Conservation (phyloP, 2,888 invertebrate genomes). For the Sminthurinus aureus region DNA sequence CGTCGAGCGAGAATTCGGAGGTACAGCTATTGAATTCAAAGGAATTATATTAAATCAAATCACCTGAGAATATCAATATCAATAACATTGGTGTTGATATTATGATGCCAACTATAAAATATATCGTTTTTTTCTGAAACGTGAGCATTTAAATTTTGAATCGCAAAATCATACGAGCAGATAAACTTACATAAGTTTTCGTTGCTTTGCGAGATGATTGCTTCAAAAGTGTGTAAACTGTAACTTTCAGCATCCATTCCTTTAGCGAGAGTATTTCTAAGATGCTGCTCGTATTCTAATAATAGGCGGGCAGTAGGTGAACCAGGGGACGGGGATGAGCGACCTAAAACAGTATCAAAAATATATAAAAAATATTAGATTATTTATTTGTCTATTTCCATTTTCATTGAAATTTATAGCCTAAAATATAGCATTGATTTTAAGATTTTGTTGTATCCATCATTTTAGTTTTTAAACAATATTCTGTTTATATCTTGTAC, state of each 20-base stretch:
- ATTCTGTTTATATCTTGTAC: constrained; percentile 28
- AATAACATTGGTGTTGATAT: too few relatives aligned
- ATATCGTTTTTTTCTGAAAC: neutral
- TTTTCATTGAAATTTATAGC: constrained; percentile 14
- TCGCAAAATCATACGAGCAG: too few relatives aligned
- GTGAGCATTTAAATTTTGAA: neutral
- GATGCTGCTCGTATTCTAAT: constrained; percentile 92
- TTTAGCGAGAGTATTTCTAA: constrained; percentile 89
- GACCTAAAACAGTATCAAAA: neutral
- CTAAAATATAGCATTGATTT: too few relatives aligned
- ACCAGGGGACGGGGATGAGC: constrained; percentile 41
- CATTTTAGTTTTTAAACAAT: too few relatives aligned
- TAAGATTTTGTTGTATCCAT: too few relatives aligned
- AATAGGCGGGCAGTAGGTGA: constrained; percentile 72
- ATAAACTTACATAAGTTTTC: constrained; percentile 82
- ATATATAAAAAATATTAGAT: neutral
- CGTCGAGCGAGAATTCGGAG: constrained; percentile 60
- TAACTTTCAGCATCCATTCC: constrained; percentile 96
- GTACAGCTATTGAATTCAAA: constrained; percentile 54
- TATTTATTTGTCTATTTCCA: neutral
- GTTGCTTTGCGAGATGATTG: constrained; percentile 91
- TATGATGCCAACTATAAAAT: neutral
- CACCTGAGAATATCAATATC: neutral
- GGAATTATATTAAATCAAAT: neutral
- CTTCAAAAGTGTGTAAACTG: constrained; percentile 92